phyloP scores from a whole-genome alignment of 2,113 vertebrate genomes.

The Gadus macrocephalus region DNA sequence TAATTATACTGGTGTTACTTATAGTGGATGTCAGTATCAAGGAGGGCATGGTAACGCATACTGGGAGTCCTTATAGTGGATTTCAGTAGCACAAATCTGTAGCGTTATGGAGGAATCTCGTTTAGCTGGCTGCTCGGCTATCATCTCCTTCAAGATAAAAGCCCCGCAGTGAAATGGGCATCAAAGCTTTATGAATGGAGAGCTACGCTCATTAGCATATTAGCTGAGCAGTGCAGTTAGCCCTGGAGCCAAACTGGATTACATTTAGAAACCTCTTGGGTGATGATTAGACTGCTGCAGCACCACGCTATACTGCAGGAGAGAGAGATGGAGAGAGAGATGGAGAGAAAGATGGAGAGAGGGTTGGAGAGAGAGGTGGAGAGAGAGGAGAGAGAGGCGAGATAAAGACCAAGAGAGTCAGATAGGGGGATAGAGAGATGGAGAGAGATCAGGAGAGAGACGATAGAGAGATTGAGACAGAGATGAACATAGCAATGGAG shows the following conservation, averaged over 20 bases:
- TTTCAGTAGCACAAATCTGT: conserved; percentile 7
- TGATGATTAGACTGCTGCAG: conserved; percentile 50
- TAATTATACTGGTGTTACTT: too few species aligned
- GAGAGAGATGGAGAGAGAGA: conserved; percentile 5
- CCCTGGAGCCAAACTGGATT: conserved; percentile 50
- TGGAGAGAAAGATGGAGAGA: conserved; percentile 5
- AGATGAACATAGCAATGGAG: conserved; percentile 44
- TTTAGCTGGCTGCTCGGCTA: conserved; percentile 32
- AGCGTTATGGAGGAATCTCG: conserved; percentile 50
- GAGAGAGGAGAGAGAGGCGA: background rate
- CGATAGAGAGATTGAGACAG: background rate
- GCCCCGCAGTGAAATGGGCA: conserved; percentile 43
- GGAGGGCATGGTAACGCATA: too few species aligned
- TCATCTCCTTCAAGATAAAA: conserved; percentile 40
- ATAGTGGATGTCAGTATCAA: too few species aligned
- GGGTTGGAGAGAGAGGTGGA: conserved; percentile 6
- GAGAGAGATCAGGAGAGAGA: too few species aligned
- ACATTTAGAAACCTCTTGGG: conserved; percentile 55
- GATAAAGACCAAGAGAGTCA: background rate
- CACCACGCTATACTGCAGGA: conserved; percentile 27
- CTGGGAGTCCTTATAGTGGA: too few species aligned
- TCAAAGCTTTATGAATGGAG: conserved; percentile 66
- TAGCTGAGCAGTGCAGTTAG: conserved; percentile 48
- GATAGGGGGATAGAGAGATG: conserved; percentile 3
- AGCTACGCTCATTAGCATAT: conserved; percentile 56